Evolutionary conservation across 2,888 invertebrate species (phyloP).

Genomic region (Globia sparganii): DNA sequence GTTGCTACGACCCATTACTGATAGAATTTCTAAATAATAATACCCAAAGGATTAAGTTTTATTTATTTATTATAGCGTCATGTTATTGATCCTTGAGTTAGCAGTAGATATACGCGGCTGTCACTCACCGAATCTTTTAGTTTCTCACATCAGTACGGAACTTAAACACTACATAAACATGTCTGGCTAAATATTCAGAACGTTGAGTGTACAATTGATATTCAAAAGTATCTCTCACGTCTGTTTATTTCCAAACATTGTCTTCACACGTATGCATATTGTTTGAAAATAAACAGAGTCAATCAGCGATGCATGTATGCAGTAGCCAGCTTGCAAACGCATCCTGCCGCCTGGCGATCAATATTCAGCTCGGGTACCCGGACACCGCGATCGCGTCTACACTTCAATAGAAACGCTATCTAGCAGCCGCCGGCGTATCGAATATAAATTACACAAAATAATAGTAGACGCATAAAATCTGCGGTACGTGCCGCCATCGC

Average conservation of each 20-base stretch:
- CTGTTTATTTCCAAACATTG: conserved; percentile 75
- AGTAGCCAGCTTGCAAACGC: conserved; percentile 76
- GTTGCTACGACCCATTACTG: neutral
- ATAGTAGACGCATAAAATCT: conserved; percentile 83
- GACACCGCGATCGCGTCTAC: conserved; percentile 80
- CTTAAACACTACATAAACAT: conserved; percentile 52
- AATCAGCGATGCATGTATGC: conserved; percentile 77
- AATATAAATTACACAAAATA: conserved; percentile 89
- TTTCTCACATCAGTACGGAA: conserved; percentile 26
- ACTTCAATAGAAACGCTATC: conserved; percentile 87
- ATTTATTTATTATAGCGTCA: neutral
- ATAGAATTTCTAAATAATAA: neutral
- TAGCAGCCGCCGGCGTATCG: conserved; percentile 84
- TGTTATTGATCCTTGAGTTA: conserved; percentile 36
- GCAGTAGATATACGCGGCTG: conserved; percentile 19
- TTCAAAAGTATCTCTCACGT: conserved; percentile 70
- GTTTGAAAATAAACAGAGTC: conserved; percentile 75
- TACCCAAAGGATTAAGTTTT: neutral
- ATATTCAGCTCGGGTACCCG: conserved; percentile 83
- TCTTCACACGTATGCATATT: conserved; percentile 71
- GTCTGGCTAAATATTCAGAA: conserved; percentile 54
- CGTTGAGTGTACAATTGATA: conserved; percentile 68
- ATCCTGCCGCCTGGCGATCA: conserved; percentile 80
- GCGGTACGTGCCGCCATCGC: conserved; percentile 75
- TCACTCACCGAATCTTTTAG: conserved; percentile 44